Base-by-base conservation (phyloP, 1,140 invertebrate species). In the Aphelinus certus region DNA sequence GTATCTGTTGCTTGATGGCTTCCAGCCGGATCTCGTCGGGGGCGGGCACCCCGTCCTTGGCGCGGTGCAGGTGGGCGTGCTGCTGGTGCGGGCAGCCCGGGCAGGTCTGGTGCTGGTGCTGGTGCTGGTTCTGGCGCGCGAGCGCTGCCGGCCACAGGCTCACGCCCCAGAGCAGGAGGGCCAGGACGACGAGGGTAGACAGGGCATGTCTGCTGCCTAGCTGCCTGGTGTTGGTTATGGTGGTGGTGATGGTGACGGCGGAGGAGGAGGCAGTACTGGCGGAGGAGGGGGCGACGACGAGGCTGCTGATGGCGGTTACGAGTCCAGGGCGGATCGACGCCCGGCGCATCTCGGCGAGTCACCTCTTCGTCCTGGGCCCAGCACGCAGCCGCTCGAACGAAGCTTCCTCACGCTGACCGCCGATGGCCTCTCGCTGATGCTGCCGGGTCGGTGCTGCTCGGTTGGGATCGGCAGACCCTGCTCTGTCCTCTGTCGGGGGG, bases 1-100 rank as follows among this genome's bases (percentile, higher is more conserved):
- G 85, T 76, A 95, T 94, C 84, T 94, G 93, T 62, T 91, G 90
- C 81, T 94, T 94, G 78, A 95, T 94, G 1, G 92, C 92, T 81
- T 94, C 93, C 48, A 95, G 85, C 63, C 93, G 88, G 45, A 93
- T 83, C 43, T 88, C 87, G 77, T 94, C 92, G 63, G 75, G 87
- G 77, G 74, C 88, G 48, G 83, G 84, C 3, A 77, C 76, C 1
- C 77, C 65, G 10, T 82, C 81, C 49, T 83, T 83, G 46, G 46
- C 3, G 57, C 82, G 81, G 53, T 84, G 82, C 9, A 82, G 76
- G 7, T 79, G 78, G 47, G 77, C 75, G 53, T 81, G 84, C 49
- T 84, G 83, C 76, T 85, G 84, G 64, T 87, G 86, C 49, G 85
- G 85, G 69, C 87, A 87, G 4, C 86, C 87, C 1, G 87, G 86